A percentile compares a stretch with the other conserved stretches of the same genome.
These are phyloP conservation scores for Selene dorsalis DNA, from an alignment of 2,797 vertebrate genomes.

Conservation along the genomic window DNA sequence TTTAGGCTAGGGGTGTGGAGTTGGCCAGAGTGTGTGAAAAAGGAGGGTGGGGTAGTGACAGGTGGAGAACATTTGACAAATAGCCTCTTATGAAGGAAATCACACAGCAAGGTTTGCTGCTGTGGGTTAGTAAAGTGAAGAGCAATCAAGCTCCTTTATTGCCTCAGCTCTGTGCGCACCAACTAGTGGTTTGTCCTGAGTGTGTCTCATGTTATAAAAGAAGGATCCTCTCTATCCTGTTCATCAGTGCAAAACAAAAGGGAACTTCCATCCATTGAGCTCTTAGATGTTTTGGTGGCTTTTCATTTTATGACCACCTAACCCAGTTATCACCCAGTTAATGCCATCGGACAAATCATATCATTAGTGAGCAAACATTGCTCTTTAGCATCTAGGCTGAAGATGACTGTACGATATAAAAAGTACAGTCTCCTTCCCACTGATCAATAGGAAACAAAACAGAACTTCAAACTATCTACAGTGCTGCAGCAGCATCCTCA, in stretches of 20 bases:
- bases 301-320: too few relatives aligned
- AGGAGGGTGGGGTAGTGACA: slow-evolving; percentile 54
- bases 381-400: too few relatives aligned
- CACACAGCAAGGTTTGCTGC: slow-evolving; percentile 19
- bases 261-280: neutral
- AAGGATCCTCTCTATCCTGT: slow-evolving; percentile 7
- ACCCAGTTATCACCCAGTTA: too few relatives aligned
- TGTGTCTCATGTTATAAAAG: slow-evolving; percentile 8
- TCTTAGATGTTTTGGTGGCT: too few relatives aligned
- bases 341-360: too few relatives aligned
- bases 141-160: neutral
- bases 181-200: neutral
- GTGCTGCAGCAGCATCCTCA: slow-evolving; percentile 20
- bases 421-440: too few relatives aligned
- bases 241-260: slow-evolving; percentile 12
- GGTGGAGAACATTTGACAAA: slow-evolving; percentile 57
- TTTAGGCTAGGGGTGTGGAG: slow-evolving; percentile 51
- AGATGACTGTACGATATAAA: too few relatives aligned
- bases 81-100: slow-evolving; percentile 12
- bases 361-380: too few relatives aligned
- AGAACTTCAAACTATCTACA: neutral
- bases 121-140: neutral
- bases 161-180: neutral
- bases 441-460: neutral
- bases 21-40: slow-evolving; percentile 19